Conservation (phyloP, 2,888 invertebrate genomes). For the Drosophila fulvimacula region DNA sequence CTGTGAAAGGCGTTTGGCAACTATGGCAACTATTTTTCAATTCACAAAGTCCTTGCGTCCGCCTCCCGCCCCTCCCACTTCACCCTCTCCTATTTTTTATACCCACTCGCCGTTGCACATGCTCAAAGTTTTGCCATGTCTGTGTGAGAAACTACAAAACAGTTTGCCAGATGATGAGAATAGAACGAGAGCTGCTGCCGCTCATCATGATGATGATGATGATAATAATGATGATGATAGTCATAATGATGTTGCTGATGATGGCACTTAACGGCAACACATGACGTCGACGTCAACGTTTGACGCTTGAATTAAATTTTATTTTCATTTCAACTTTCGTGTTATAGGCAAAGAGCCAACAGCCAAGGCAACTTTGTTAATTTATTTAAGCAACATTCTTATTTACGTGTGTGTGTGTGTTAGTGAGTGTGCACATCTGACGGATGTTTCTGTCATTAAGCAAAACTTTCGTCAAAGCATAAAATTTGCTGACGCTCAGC, state of each 20-base stretch:
- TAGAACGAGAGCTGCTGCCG: constrained; percentile 43
- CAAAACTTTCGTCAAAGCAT: constrained; percentile 74
- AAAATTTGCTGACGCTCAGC: constrained; percentile 57
- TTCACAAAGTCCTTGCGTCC: constrained; percentile 53
- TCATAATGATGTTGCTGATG: constrained; percentile 43
- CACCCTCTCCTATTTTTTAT: neutral
- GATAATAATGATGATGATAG: constrained; percentile 17
- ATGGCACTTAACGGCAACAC: constrained; percentile 70
- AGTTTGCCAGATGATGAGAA: constrained; percentile 59
- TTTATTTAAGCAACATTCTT: constrained; percentile 72
- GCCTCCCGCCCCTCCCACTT: neutral
- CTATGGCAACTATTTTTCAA: constrained; percentile 72
- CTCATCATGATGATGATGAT: constrained; percentile 20
- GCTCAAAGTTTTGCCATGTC: constrained; percentile 41
- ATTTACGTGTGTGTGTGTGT: constrained; percentile 28
- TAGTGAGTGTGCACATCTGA: constrained; percentile 41
- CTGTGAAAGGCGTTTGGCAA: constrained; percentile 58
- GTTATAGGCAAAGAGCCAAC: constrained; percentile 69
- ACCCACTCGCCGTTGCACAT: constrained; percentile 5
- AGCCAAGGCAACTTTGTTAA: constrained; percentile 71
- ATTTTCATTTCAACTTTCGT: constrained; percentile 72
- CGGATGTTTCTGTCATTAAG: constrained; percentile 72
- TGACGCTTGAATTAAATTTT: constrained; percentile 69
- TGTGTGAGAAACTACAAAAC: constrained; percentile 61
- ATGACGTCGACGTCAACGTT: constrained; percentile 51